Conservation (phyloP, 2,797 vertebrate species). For the Cottoperca gobio region DNA sequence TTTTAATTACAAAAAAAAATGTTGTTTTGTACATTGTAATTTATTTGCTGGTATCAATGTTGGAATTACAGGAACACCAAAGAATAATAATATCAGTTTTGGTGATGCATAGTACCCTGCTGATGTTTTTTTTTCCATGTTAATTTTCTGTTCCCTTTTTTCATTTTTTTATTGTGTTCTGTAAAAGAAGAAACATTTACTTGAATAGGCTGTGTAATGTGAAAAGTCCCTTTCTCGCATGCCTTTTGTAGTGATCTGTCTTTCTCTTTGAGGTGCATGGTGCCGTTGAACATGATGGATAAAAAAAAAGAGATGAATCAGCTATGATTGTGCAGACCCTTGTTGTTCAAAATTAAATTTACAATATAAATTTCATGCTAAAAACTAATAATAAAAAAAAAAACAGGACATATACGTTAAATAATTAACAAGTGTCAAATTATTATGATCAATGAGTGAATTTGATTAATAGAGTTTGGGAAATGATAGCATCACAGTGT, state of each 20-base stretch:
- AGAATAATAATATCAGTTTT: conserved; percentile 95
- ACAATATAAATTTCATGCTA: conserved; percentile 75
- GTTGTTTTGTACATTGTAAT: conserved; percentile 98
- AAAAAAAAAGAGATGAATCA: conserved; percentile 70
- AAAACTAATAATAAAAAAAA: conserved; percentile 74
- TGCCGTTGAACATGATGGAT: conserved; percentile 78
- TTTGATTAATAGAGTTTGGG: conserved; percentile 2
- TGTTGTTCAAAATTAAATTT: conserved; percentile 82
- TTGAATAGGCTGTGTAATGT: conserved; percentile 97
- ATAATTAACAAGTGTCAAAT: conserved; percentile 56
- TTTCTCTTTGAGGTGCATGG: conserved; percentile 86
- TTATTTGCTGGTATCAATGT: conserved; percentile 94
- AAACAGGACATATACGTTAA: conserved; percentile 68
- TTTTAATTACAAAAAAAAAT: conserved; percentile 89
- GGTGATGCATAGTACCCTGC: conserved; percentile 89
- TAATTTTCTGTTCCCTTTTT: conserved; percentile 27
- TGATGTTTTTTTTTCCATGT: conserved; percentile 82
- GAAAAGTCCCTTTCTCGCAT: conserved; percentile 91
- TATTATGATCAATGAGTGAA: conserved; percentile 22
- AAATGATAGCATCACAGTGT: background rate
- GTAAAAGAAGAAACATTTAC: conserved; percentile 87
- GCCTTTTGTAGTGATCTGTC: conserved; percentile 89
- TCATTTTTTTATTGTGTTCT: conserved; percentile 81
- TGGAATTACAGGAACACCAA: conserved; percentile 97
- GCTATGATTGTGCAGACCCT: conserved; percentile 78